Conservation (phyloP, 2,113 vertebrate genomes). For the Caloenas nicobarica region DNA sequence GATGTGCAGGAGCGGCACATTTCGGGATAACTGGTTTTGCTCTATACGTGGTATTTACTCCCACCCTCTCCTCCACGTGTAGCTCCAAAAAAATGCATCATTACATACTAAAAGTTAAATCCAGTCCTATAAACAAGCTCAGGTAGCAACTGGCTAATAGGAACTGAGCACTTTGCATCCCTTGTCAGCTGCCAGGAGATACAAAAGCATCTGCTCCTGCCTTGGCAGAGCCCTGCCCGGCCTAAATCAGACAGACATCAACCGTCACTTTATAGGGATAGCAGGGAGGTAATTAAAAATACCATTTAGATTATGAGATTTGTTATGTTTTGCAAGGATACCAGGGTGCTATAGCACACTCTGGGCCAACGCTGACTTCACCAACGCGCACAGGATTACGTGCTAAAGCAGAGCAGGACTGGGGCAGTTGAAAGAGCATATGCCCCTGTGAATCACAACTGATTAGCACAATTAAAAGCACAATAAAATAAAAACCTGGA, state of each 20-base stretch:
- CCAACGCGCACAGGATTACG: background rate
- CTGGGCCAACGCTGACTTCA: background rate
- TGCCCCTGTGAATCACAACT: slow-evolving; percentile 7
- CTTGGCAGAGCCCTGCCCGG: background rate
- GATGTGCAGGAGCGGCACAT: fast-evolving
- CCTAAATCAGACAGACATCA: background rate
- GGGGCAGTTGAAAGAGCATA: background rate
- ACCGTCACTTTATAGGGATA: background rate
- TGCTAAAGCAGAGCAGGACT: background rate
- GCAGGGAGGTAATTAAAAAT: background rate
- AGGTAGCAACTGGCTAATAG: background rate
- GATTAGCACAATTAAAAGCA: slow-evolving; percentile 13
- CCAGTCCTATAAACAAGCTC: background rate
- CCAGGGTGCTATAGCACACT: background rate
- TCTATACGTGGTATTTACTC: fast-evolving
- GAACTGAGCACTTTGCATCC: background rate
- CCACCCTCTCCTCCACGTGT: fast-evolving
- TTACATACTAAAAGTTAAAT: background rate
- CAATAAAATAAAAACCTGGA: background rate
- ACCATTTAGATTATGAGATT: background rate
- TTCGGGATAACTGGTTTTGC: background rate
- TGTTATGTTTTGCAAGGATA: background rate
- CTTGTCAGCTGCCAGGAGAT: background rate
- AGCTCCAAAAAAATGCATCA: background rate
- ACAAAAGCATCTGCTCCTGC: background rate